phyloP scores from a whole-genome alignment of 2,113 vertebrate genomes.

The Corythoichthys intestinalis region DNA sequence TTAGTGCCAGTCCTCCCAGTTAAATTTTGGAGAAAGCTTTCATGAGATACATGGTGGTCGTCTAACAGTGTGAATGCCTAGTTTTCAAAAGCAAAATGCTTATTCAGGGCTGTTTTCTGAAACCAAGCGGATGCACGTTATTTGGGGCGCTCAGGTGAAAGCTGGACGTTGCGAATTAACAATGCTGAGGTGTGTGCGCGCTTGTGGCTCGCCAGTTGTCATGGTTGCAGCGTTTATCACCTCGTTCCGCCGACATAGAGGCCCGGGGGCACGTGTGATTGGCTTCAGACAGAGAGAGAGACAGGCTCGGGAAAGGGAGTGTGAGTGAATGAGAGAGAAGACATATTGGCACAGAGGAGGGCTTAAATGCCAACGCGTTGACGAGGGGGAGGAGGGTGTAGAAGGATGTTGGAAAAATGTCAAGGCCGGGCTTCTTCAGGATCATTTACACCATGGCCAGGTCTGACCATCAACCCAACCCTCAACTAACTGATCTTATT shows the following conservation, averaged over 20 bases:
- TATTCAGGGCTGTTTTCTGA: constrained; percentile 10
- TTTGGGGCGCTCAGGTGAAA: constrained; percentile 49
- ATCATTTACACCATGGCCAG: not conserved
- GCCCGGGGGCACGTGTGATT: constrained; percentile 71
- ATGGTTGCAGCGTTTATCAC: constrained; percentile 73
- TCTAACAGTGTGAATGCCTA: constrained; percentile 24
- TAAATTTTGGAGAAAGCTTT: not conserved
- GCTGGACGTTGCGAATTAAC: constrained; percentile 48
- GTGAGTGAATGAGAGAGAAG: constrained; percentile 56
- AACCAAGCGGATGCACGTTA: constrained; percentile 9
- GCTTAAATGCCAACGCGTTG: constrained; percentile 66
- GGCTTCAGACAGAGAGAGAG: constrained; percentile 57
- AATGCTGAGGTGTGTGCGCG: constrained; percentile 55
- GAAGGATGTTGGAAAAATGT: constrained; percentile 61
- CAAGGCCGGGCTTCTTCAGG: constrained; percentile 51
- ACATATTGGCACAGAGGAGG: constrained; percentile 59
- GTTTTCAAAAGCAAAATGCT: constrained; percentile 30
- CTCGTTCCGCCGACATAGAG: constrained; percentile 60
- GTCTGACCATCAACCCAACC: not conserved
- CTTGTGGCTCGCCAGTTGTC: constrained; percentile 61
- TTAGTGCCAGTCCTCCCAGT: not conserved
- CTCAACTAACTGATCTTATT: not conserved
- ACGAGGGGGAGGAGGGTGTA: constrained; percentile 42
- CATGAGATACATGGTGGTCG: constrained; percentile 11
- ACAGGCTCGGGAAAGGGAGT: constrained; percentile 10